phyloP scores from a whole-genome alignment of 64 coral and sea anemone genomes.

The Stylophora pistillata region DNA sequence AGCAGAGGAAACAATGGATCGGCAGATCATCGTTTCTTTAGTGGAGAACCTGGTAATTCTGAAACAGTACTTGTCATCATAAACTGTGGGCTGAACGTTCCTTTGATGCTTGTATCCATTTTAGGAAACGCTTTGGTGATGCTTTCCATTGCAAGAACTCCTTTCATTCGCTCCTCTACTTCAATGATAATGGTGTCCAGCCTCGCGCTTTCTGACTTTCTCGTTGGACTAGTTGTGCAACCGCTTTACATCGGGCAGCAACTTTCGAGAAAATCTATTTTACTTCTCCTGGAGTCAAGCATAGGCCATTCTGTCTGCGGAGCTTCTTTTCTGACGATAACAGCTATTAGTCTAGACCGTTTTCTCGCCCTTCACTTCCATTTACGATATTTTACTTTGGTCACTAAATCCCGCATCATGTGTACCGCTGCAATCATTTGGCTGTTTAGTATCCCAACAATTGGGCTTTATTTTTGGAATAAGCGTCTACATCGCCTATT shows the following conservation, averaged over 20 bases:
- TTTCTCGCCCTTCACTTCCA: slow-evolving; percentile 45
- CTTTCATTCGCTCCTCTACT: slow-evolving; percentile 26
- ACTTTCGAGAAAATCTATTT: neutral
- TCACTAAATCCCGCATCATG: neutral
- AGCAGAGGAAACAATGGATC: neutral
- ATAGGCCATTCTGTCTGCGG: slow-evolving; percentile 41
- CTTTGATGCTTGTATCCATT: slow-evolving; percentile 23
- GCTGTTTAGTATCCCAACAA: slow-evolving; percentile 5
- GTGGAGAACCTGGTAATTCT: neutral
- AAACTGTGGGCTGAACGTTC: slow-evolving; percentile 2
- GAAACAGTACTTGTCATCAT: neutral
- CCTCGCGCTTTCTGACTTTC: slow-evolving; percentile 41
- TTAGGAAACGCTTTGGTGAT: slow-evolving; percentile 33
- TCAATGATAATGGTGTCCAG: slow-evolving; percentile 7
- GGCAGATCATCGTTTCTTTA: neutral
- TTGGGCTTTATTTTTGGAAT: slow-evolving; percentile 23
- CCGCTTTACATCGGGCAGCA: slow-evolving; percentile 22
- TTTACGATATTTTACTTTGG: slow-evolving; percentile 5
- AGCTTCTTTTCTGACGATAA: slow-evolving; percentile 46
- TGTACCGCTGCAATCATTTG: slow-evolving; percentile 12
- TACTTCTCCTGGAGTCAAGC: neutral
- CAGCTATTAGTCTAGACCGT: slow-evolving; percentile 40
- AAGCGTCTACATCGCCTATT: neutral
- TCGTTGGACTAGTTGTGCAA: slow-evolving; percentile 33
- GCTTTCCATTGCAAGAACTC: neutral